Evolutionary conservation across 2,113 vertebrate genomes (phyloP).

Genomic region (Rhizomys pruinosus): DNA sequence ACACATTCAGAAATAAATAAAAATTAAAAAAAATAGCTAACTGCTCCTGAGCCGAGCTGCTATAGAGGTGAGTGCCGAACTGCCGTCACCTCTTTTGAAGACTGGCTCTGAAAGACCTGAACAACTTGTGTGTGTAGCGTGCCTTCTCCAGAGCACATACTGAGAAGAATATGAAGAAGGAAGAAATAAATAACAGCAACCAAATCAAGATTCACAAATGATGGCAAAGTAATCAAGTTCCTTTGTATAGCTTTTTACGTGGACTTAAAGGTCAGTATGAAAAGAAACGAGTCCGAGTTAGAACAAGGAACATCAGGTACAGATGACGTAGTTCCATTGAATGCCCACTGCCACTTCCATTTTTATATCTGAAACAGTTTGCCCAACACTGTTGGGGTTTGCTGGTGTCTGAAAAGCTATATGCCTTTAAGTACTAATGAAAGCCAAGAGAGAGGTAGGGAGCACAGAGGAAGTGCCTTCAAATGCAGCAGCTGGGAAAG

Average conservation of each 20-base stretch:
- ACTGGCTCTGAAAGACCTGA: neutral
- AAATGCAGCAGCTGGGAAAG: rapidly evolving
- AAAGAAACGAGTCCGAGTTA: conserved; percentile 37
- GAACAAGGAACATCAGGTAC: neutral
- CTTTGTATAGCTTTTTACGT: conserved; percentile 41
- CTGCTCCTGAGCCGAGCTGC: no score
- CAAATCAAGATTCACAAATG: conserved; percentile 62
- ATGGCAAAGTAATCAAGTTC: conserved; percentile 62
- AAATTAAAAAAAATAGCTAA: neutral
- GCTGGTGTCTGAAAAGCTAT: neutral
- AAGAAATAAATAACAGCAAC: conserved; percentile 44
- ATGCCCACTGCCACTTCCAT: neutral
- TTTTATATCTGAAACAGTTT: no score
- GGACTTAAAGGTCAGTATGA: conserved; percentile 55
- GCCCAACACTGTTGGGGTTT: neutral
- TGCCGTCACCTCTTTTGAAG: no score
- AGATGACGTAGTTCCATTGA: neutral
- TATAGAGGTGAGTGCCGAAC: no score
- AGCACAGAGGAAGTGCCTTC: no score
- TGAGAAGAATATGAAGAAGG: no score
- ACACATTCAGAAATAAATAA: no score
- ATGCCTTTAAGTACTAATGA: neutral
- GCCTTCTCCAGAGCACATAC: neutral
- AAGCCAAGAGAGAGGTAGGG: neutral
- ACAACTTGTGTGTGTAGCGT: neutral